Percentiles rank a stretch among this genome's conserved stretches.
These are phyloP conservation scores for Cacatua alba DNA, from an alignment of 2,113 vertebrate species.

Conservation along the genomic window DNA sequence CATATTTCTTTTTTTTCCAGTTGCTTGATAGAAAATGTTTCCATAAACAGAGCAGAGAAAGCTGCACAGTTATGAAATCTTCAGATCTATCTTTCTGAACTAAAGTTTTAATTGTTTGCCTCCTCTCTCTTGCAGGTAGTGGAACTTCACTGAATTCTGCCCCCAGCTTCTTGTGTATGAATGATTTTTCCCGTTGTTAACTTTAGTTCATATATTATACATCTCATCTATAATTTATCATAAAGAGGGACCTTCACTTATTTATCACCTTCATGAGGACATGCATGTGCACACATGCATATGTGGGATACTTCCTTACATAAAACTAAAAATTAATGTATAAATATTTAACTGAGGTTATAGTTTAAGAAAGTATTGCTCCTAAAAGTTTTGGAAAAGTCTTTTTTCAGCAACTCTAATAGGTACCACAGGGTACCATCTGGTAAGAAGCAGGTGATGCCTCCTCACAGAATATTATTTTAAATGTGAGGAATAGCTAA, in stretches of 20 bases:
- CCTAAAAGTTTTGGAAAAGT: not conserved
- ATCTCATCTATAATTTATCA: slow-evolving; percentile 65
- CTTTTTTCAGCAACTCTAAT: not conserved
- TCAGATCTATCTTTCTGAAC: not conserved
- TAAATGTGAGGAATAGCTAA: not conserved
- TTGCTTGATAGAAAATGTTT: not conserved
- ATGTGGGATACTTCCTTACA: slow-evolving; percentile 29
- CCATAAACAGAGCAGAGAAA: not conserved
- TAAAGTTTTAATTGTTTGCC: not conserved
- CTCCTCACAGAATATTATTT: not conserved
- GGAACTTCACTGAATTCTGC: not conserved
- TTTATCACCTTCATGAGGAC: slow-evolving; percentile 50
- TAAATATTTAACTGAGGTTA: slow-evolving; percentile 42
- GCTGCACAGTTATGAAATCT: not conserved
- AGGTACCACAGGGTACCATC: not conserved
- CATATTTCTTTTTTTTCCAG: not conserved
- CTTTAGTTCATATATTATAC: slow-evolving; percentile 67
- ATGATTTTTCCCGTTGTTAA: slow-evolving; percentile 34
- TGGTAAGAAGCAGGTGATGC: not conserved
- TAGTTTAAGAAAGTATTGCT: not conserved
- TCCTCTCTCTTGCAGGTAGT: not conserved
- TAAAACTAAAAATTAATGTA: slow-evolving; percentile 13
- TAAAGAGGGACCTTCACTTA: slow-evolving; percentile 51
- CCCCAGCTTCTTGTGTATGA: not conserved
- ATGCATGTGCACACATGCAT: slow-evolving; percentile 55